phyloP scores from a whole-genome alignment of 2,888 invertebrate species.

The Lacanobia wlatinum region DNA sequence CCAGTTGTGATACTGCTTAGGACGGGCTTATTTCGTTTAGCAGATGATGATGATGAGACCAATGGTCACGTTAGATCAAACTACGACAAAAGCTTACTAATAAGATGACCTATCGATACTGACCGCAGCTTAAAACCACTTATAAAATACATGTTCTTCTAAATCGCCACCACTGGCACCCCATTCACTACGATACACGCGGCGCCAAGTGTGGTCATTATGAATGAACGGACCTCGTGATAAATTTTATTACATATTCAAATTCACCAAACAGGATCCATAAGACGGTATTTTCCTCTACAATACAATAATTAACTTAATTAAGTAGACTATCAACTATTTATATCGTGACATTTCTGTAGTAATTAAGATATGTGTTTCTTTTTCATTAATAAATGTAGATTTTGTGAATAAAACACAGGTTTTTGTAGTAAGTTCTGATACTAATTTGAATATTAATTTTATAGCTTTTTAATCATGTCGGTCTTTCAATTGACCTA shows the following conservation, averaged over 20 bases:
- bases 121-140: background rate
- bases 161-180: conserved; percentile 42
- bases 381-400: conserved; percentile 41
- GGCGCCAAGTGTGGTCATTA: conserved; percentile 66
- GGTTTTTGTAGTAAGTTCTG: conserved; percentile 19
- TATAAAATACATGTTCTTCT: background rate
- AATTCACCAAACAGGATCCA: conserved; percentile 61
- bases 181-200: conserved; percentile 10
- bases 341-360: conserved; percentile 44
- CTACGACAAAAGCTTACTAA: too few relatives aligned
- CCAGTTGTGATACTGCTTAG: background rate
- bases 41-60: background rate
- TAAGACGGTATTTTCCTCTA: conserved; percentile 44
- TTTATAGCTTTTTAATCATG: background rate
- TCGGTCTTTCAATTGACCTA: too few relatives aligned
- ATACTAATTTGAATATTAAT: conserved; percentile 23
- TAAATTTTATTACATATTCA: conserved; percentile 52
- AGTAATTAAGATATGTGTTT: conserved; percentile 35
- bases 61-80: too few relatives aligned
- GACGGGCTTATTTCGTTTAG: too few relatives aligned
- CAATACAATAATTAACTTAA: conserved; percentile 50
- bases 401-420: conserved; percentile 31
- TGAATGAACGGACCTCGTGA: conserved; percentile 65
- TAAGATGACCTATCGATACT: too few relatives aligned
- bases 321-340: conserved; percentile 26